A percentile compares a stretch with the other conserved stretches of the same genome.
Conservation (phyloP, 2,888 invertebrate genomes). For the Nematopogon swammerdamellus region DNA sequence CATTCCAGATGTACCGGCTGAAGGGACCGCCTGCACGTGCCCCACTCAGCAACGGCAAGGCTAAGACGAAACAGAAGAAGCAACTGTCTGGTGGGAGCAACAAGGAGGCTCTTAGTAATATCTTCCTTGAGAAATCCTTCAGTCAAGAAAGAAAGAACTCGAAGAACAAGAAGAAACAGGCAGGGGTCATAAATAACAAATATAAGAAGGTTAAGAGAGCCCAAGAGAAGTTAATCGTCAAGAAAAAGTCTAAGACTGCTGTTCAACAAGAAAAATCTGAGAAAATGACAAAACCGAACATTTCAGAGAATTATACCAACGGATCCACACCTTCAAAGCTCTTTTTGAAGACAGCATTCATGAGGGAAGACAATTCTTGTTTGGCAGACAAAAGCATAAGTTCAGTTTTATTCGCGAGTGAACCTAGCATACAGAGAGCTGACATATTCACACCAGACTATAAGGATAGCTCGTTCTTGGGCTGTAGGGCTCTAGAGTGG, state of each 20-base stretch:
- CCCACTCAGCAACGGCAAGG: not conserved
- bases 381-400: too few relatives aligned
- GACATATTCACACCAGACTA: too few relatives aligned
- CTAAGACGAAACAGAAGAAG: not conserved
- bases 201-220: too few relatives aligned
- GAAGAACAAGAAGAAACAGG: not conserved
- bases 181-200: not conserved
- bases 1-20: not conserved
- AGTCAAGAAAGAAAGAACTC: not conserved
- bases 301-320: too few relatives aligned
- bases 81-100: not conserved
- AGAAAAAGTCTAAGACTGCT: too few relatives aligned
- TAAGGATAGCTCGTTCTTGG: constrained; percentile 62
- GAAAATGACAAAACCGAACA: too few relatives aligned
- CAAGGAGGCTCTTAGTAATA: not conserved
- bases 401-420: too few relatives aligned
- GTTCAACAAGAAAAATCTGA: too few relatives aligned
- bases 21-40: not conserved
- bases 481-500: constrained; percentile 65
- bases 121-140: not conserved
- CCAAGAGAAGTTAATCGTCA: too few relatives aligned
- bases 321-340: too few relatives aligned
- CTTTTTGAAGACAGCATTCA: too few relatives aligned
- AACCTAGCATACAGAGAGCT: constrained; percentile 18
- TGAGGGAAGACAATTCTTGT: too few relatives aligned